Evolutionary conservation across 2,113 vertebrate genomes (phyloP), one percentile per base, ranked within the genome.

Genomic region (crab-eating macaque (Macaca fascicularis)): DNA sequence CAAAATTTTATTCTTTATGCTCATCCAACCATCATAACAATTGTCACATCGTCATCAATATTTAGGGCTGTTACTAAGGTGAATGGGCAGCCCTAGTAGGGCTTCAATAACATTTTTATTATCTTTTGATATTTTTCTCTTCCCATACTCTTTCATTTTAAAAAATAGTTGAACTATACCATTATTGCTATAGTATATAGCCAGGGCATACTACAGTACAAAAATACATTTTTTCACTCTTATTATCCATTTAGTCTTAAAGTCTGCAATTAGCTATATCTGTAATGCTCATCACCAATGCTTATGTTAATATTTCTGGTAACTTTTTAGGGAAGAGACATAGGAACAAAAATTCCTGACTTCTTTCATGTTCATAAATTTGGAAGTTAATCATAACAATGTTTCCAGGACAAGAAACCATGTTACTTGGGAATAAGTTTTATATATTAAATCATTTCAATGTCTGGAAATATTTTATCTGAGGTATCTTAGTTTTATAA

Each of bases 41-140:
- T 59, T 67, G 14, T 89, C 40, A 22, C 22, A 35, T 2, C 3
- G 55, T 45, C n/a, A 45, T 19, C 13, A 43, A 16, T 32, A 59
- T 70, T 67, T 70, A 72, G 10, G 19, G 4, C 25, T 50, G 20
- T 48, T 40, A 43, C 6, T 30, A 61, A 79, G 50, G 16, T 8
- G 2, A n/a, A 2, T 0, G 3, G 27, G 1, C 17, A 61, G 27
- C 0, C 17, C 5, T 9, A 13, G 8, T 2, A 76, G 32, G 13
- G 13, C 13, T 52, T 35, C 12, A 19, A 48, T 50, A 17, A 78
- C 2, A 27, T 84, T 78, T 38, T 78, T 27, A 4, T 38, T 70
- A 4, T 19, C 8, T 70, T 81, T 61, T 82, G 45, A 64, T 3
- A n/a, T 48, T 30, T 87, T 43, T 61, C 17, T 90, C 6, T 40